These are phyloP conservation scores for Hycleus phaleratus DNA, from an alignment of 1,140 invertebrate species.

Conservation along the genomic window DNA sequence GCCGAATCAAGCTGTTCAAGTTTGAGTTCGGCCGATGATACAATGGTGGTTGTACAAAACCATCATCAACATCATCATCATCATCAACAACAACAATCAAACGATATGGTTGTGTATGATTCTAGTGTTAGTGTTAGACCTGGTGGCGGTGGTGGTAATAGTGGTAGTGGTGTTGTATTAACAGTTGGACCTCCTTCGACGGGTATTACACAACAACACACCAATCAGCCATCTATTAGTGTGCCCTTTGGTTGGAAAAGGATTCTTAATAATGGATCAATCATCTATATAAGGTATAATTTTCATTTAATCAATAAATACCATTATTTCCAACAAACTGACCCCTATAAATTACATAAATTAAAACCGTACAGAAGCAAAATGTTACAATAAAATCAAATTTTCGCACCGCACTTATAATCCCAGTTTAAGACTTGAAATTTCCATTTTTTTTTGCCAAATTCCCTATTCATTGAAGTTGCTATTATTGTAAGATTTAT, in stretches of 20 bases:
- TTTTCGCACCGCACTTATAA: no score
- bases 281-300: slow-evolving; percentile 51
- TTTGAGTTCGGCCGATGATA: slow-evolving; percentile 40
- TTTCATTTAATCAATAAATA: neutral
- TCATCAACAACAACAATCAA: slow-evolving; percentile 5
- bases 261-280: slow-evolving; percentile 43
- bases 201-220: slow-evolving; percentile 20
- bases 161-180: slow-evolving; percentile 25
- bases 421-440: no score
- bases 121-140: slow-evolving; percentile 36
- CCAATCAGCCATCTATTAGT: slow-evolving; percentile 28
- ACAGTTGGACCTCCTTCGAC: slow-evolving; percentile 26
- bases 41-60: slow-evolving; percentile 31
- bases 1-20: slow-evolving; percentile 44
- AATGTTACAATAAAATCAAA: no score
- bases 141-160: slow-evolving; percentile 4
- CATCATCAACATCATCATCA: neutral
- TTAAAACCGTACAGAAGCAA: no score
- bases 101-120: slow-evolving; percentile 40
- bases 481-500: no score
- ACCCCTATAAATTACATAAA: no score
- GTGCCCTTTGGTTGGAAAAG: slow-evolving; percentile 52
- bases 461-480: no score
- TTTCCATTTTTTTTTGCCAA: no score
- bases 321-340: no score